These are phyloP conservation scores for Argyresthia albistria DNA, from an alignment of 2,888 invertebrate genomes.

Conservation along the genomic window DNA sequence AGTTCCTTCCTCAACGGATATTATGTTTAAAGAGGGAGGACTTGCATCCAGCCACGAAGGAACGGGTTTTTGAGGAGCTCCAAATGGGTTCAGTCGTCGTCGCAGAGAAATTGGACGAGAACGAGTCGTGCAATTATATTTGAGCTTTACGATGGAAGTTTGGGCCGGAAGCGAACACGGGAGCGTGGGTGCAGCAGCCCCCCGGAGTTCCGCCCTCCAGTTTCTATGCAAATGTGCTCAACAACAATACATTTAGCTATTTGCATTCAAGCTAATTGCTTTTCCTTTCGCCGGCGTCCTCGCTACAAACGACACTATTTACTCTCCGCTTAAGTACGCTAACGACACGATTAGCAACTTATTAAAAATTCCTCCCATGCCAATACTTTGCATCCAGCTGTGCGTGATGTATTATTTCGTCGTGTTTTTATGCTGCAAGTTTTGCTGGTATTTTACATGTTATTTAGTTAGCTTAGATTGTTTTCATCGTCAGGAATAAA, in stretches of 20 bases:
- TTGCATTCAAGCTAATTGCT: slow-evolving; percentile 63
- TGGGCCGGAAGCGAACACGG: slow-evolving; percentile 31
- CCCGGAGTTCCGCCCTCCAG: slow-evolving; percentile 37
- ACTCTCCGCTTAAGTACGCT: slow-evolving; percentile 26
- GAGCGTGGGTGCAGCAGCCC: slow-evolving; percentile 20
- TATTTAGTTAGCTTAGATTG: no score
- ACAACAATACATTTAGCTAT: slow-evolving; percentile 56
- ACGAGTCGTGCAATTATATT: slow-evolving; percentile 20
- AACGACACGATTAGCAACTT: neutral
- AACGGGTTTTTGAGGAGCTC: no score
- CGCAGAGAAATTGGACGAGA: slow-evolving; percentile 11
- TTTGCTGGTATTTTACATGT: no score
- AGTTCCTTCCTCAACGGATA: no score
- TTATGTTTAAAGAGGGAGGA: no score
- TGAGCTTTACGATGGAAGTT: slow-evolving; percentile 37
- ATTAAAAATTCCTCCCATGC: neutral
- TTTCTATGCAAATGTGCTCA: slow-evolving; percentile 56
- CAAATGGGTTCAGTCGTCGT: no score
- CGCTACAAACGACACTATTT: slow-evolving; percentile 39
- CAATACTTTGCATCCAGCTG: no score
- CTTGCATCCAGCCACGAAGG: no score
- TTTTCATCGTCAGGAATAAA: no score
- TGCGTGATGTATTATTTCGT: no score
- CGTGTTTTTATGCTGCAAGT: no score
- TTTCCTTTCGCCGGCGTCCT: slow-evolving; percentile 43